These are phyloP conservation scores for Pocillopora grandis DNA, from an alignment of 92 coral and sea anemone species.

Conservation along the genomic window DNA sequence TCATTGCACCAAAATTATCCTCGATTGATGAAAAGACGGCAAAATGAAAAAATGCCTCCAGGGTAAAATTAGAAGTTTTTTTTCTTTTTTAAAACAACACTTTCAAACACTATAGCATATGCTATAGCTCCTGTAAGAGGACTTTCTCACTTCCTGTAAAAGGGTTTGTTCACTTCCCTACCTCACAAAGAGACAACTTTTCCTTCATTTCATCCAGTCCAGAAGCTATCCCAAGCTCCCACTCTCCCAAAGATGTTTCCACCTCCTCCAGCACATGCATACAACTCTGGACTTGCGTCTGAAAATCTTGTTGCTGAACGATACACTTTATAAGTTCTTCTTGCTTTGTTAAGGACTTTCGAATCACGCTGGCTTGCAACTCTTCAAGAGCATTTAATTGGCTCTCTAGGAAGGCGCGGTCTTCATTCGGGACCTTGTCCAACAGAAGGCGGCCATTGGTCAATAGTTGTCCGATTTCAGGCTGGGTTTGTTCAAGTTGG, in stretches of 20 bases:
- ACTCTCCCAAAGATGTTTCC: conserved; percentile 59
- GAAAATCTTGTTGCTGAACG: conserved; percentile 88
- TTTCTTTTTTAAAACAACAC: too few relatives aligned
- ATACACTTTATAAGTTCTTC: conserved; percentile 75
- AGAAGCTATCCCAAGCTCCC: conserved; percentile 53
- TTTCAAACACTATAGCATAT: too few relatives aligned
- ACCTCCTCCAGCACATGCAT: conserved; percentile 72
- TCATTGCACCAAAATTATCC: too few relatives aligned
- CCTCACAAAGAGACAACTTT: conserved; percentile 82
- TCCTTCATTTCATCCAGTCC: conserved; percentile 79
- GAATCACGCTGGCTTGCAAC: conserved; percentile 66
- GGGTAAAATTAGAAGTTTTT: too few relatives aligned
- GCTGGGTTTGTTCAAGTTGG: conserved; percentile 70
- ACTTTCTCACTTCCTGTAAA: background rate
- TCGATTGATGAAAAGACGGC: too few relatives aligned
- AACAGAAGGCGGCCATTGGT: conserved; percentile 61
- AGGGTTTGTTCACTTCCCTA: background rate
- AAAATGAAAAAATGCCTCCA: too few relatives aligned
- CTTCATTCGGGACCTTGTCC: conserved; percentile 59
- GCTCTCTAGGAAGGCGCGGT: conserved; percentile 58
- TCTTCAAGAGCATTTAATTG: conserved; percentile 69
- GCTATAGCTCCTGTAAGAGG: background rate
- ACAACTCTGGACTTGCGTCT: conserved; percentile 84
- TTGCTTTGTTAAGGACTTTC: conserved; percentile 79
- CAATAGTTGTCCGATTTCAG: conserved; percentile 54